Evolutionary conservation across 2,113 vertebrate genomes (phyloP).

Genomic region (Cinclus mexicanus): DNA sequence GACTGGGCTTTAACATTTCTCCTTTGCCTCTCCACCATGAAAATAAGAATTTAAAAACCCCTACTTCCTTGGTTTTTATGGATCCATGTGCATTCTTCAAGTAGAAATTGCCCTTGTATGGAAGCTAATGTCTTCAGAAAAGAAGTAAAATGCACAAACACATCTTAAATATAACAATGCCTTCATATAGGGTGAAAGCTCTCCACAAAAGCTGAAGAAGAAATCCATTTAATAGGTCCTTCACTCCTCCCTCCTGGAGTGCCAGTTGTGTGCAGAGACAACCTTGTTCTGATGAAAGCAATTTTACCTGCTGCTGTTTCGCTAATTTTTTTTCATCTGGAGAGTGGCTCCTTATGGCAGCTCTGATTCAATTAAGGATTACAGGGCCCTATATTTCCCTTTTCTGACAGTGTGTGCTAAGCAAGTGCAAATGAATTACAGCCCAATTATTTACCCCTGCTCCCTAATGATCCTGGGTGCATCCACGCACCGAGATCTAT

Average conservation of each 20-base stretch:
- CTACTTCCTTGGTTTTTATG: background rate
- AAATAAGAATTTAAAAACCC: background rate
- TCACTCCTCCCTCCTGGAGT: background rate
- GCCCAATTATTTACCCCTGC: background rate
- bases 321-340: background rate
- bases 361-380: conserved; percentile 27
- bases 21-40: background rate
- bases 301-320: background rate
- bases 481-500: background rate
- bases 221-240: conserved; percentile 7
- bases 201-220: background rate
- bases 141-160: background rate
- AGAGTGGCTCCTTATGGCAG: background rate
- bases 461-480: background rate
- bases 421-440: conserved; percentile 5
- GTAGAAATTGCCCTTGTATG: background rate
- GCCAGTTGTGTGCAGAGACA: conserved; percentile 2
- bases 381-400: background rate
- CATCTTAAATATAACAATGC: background rate
- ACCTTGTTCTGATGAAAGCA: conserved; percentile 1
- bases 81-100: background rate
- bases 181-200: background rate
- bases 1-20: background rate
- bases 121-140: background rate
- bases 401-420: background rate